phyloP scores from a whole-genome alignment of 2,797 vertebrate species.

The Ctenosaura bakeri region DNA sequence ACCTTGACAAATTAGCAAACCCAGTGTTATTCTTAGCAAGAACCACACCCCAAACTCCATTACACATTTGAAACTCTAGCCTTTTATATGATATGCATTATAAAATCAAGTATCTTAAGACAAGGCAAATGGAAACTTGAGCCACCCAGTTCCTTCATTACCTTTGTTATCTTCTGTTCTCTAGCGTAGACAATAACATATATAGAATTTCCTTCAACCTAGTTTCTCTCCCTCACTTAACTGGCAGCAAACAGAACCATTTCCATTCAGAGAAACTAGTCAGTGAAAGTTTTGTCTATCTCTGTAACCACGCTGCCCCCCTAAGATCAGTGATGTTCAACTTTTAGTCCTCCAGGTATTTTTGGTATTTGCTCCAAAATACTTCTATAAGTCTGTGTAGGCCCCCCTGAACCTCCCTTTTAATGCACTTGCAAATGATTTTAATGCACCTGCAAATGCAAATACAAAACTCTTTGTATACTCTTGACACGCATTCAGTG shows the following conservation, averaged over 20 bases:
- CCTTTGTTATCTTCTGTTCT: not conserved
- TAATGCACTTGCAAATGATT: not conserved
- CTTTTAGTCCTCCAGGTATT: too few relatives aligned
- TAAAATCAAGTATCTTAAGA: not conserved
- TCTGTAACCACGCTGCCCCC: not conserved
- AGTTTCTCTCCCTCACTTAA: not conserved
- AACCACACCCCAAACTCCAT: not conserved
- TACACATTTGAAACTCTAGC: not conserved
- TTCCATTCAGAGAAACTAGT: not conserved
- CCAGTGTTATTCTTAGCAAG: conserved; percentile 2
- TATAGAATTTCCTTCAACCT: not conserved
- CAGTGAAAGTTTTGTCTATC: too few relatives aligned
- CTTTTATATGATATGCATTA: not conserved
- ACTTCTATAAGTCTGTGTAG: too few relatives aligned
- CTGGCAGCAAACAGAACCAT: not conserved
- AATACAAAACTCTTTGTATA: not conserved
- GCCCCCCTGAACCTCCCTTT: too few relatives aligned
- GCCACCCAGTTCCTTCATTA: not conserved
- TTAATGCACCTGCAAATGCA: not conserved
- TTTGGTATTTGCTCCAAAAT: too few relatives aligned
- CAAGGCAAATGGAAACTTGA: not conserved
- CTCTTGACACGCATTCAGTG: not conserved
- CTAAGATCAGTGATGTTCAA: not conserved
- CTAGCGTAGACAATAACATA: not conserved
- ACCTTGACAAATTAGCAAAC: conserved; percentile 74